Evolutionary conservation across 2,888 invertebrate genomes (phyloP).

Genomic region (Cerceris rybyensis): DNA sequence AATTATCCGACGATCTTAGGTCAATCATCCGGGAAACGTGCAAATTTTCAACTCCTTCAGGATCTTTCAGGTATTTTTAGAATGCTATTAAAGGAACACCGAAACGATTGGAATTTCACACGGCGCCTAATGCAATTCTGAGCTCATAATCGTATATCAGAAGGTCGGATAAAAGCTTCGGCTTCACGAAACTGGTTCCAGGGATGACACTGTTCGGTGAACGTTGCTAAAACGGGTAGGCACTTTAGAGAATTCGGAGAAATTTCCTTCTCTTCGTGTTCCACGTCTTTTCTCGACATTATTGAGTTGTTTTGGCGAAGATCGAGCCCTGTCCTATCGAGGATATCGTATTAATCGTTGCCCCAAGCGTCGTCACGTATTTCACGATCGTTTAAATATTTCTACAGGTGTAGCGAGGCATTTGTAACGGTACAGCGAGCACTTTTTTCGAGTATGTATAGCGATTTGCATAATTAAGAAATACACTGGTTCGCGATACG

Average conservation of each 20-base stretch:
- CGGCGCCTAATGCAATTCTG: too few species aligned
- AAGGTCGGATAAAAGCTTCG: too few species aligned
- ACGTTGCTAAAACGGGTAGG: too few species aligned
- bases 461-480: conserved; percentile 43
- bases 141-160: too few species aligned
- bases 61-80: conserved; percentile 4
- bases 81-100: conserved; percentile 5
- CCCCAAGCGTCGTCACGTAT: background rate
- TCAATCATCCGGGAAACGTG: conserved; percentile 51
- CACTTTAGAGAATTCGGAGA: too few species aligned
- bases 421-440: background rate
- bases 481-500: conserved; percentile 6
- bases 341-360: background rate
- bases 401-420: background rate
- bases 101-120: too few species aligned
- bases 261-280: too few species aligned
- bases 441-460: conserved; percentile 14
- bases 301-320: too few species aligned
- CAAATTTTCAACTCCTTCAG: background rate
- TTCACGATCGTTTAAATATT: background rate
- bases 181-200: too few species aligned
- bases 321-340: too few species aligned
- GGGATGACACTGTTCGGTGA: too few species aligned
- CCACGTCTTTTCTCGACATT: too few species aligned
- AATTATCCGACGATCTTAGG: conserved; percentile 36